Evolutionary conservation across 1,140 invertebrate genomes (phyloP), one percentile per base, ranked within the genome.

Genomic region (Monomorium pharaonis): DNA sequence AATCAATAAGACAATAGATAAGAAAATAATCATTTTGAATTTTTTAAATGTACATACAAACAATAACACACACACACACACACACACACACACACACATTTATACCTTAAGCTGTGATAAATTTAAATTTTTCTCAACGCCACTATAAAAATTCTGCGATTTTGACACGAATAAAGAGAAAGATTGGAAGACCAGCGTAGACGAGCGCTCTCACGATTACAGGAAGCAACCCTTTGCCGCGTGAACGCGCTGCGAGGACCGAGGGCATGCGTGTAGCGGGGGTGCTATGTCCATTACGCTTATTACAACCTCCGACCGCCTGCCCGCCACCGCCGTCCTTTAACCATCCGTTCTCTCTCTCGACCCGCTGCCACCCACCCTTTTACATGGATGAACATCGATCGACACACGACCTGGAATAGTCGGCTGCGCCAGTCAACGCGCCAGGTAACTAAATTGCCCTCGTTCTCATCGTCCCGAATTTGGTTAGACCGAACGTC

Each of bases 351-450:
- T 86, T 80, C 92, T 75, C 87, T 80, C 92, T 75, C 91, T 91
- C 89, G 89, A 91, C 27, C 67, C 78, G 88, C 89, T 92, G 67
- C 90, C 92, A 87, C 93, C 93, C 92, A 94, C 93, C 93, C 93
- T 94, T 94, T 94, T 94, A 94, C 93, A 92, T 88, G 93, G 92
- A 94, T 94, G 94, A 94, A 89, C 93, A 94, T 94, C 94, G 94
- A 94, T 94, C 93, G 92, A 93, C 92, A 93, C 91, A 91, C 92
- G 89, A 93, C 91, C 90, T 88, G 88, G 86, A 89, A 92, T 88
- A 88, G 90, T 91, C 89, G 76, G 75, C 63, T 24, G 78, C 78
- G 65, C 75, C 85, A 81, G 84, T 86, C 87, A 86, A 86, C 87
- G 85, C 87, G 76, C 88, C 90, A 89, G 89, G 90, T 91, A 91